Conservation (phyloP, 2,113 vertebrate species). For the Pomatorhinus ruficollis region DNA sequence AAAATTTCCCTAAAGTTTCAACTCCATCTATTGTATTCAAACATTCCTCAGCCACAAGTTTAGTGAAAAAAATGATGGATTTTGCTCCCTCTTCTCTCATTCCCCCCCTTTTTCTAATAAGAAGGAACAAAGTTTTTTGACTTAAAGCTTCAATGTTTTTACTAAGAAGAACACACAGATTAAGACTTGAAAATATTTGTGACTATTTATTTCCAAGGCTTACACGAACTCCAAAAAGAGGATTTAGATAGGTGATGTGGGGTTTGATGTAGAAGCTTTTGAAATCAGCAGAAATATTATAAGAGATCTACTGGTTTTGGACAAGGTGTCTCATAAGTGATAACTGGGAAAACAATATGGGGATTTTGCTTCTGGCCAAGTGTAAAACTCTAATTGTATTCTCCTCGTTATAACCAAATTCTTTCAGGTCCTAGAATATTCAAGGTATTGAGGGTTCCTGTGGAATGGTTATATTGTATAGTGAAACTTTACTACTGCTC, state of each 20-base stretch:
- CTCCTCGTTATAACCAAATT: neutral
- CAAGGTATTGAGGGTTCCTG: neutral
- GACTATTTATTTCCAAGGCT: neutral
- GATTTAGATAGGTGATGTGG: neutral
- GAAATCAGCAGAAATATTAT: neutral
- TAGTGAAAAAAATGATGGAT: neutral
- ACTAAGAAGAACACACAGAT: rapidly evolving
- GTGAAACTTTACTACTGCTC: neutral
- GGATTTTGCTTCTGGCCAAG: neutral
- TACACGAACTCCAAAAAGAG: neutral
- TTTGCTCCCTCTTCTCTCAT: neutral
- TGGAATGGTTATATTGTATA: neutral
- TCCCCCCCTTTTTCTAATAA: neutral
- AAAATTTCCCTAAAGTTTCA: neutral
- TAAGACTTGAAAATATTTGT: neutral
- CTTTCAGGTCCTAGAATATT: neutral
- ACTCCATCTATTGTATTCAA: neutral
- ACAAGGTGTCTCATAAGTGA: neutral
- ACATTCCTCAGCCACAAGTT: neutral
- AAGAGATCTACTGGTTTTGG: neutral
- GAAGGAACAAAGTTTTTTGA: neutral
- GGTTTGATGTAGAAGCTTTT: neutral
- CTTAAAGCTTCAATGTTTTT: neutral
- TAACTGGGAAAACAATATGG: neutral
- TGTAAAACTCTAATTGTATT: neutral